A percentile compares a stretch with the other conserved stretches of the same genome.
Conservation (phyloP, 2,888 invertebrate genomes). For the Scaptomyza flava region DNA sequence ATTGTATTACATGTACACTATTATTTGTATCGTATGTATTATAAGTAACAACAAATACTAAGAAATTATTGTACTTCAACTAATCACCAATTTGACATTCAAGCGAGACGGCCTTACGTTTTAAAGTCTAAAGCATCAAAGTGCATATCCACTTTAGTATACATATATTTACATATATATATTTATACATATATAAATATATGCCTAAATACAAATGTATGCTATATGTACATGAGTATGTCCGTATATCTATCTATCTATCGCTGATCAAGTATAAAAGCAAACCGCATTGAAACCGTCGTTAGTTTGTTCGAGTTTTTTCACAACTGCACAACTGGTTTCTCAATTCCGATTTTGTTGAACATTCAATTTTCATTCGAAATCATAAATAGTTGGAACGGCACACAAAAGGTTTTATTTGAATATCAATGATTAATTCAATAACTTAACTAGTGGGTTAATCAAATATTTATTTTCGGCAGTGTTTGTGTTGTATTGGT, state of each 20-base stretch:
- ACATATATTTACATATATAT: constrained; percentile 25
- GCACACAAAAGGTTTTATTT: constrained; percentile 41
- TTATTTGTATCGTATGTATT: constrained; percentile 32
- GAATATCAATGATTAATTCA: constrained; percentile 47
- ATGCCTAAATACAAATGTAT: constrained; percentile 15
- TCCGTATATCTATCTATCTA: constrained; percentile 18
- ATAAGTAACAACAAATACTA: constrained; percentile 54
- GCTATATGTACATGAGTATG: constrained; percentile 5
- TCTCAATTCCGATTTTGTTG: constrained; percentile 13
- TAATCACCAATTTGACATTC: constrained; percentile 75
- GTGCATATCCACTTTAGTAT: constrained; percentile 38
- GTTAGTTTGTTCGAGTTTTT: constrained; percentile 68
- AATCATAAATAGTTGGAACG: constrained; percentile 38
- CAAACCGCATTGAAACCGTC: constrained; percentile 61
- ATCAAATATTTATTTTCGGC: constrained; percentile 8
- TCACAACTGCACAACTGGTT: constrained; percentile 60
- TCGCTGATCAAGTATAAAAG: constrained; percentile 67
- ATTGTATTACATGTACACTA: constrained; percentile 16
- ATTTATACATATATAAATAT: constrained; percentile 17
- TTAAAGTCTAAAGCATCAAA: constrained; percentile 69
- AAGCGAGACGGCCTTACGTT: constrained; percentile 68
- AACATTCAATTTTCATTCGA: constrained; percentile 26
- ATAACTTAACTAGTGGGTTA: constrained; percentile 1
- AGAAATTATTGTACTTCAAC: constrained; percentile 70
- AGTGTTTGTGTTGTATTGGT: background rate